Evolutionary conservation across 2,888 invertebrate genomes (phyloP).

Genomic region (Drepana falcataria): DNA sequence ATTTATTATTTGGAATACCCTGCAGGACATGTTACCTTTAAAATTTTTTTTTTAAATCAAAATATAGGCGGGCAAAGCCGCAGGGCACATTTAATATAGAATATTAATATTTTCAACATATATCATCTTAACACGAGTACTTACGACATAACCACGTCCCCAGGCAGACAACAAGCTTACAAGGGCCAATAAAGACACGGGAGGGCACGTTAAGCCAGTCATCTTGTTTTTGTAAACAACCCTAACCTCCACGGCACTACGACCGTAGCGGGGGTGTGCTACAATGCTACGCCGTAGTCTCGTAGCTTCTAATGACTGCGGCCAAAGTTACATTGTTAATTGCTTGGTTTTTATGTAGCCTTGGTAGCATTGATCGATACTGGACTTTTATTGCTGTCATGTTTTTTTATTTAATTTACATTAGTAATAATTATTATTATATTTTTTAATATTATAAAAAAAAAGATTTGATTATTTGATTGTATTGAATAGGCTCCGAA

Average conservation of each 20-base stretch:
- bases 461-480: too few relatives aligned
- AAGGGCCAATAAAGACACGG: slow-evolving; percentile 61
- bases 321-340: slow-evolving; percentile 19
- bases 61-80: too few relatives aligned
- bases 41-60: too few relatives aligned
- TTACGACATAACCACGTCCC: slow-evolving; percentile 28
- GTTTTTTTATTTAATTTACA: too few relatives aligned
- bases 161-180: slow-evolving; percentile 53
- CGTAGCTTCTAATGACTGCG: slow-evolving; percentile 14
- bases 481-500: too few relatives aligned
- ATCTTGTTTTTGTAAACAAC: slow-evolving; percentile 74
- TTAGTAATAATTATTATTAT: too few relatives aligned
- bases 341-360: slow-evolving; percentile 20
- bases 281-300: slow-evolving; percentile 29
- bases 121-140: too few relatives aligned
- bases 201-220: slow-evolving; percentile 64
- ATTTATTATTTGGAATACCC: too few relatives aligned
- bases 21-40: too few relatives aligned
- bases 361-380: not conserved
- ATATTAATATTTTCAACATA: not conserved
- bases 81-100: not conserved
- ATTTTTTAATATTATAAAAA: too few relatives aligned
- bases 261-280: slow-evolving; percentile 31
- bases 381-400: not conserved
- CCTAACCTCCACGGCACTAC: slow-evolving; percentile 29